These are phyloP conservation scores for Podarcis cretensis DNA, from an alignment of 2,113 vertebrate genomes.

Conservation along the genomic window DNA sequence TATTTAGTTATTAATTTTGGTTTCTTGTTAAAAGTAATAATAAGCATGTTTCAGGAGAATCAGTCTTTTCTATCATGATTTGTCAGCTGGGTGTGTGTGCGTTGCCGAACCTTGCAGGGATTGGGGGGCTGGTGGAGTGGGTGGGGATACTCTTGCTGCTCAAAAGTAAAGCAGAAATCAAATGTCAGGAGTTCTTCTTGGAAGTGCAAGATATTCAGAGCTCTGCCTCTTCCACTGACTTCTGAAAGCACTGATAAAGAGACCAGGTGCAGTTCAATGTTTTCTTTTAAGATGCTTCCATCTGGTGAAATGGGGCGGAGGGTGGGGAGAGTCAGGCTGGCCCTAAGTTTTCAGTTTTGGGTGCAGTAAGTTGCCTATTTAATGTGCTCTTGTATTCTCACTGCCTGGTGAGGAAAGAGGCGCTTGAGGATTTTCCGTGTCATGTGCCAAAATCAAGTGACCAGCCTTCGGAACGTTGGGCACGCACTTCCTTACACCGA, in stretches of 20 bases:
- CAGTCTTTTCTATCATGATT: conserved; percentile 37
- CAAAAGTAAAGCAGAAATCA: conserved; percentile 30
- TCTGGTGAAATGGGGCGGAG: not conserved
- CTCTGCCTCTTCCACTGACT: conserved; percentile 11
- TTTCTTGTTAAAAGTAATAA: conserved; percentile 68
- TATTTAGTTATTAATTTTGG: conserved; percentile 1
- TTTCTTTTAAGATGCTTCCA: conserved; percentile 11
- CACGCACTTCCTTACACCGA: no score
- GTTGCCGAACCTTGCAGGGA: not conserved
- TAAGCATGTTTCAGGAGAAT: conserved; percentile 74
- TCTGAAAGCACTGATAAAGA: conserved; percentile 18
- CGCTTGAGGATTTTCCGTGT: not conserved
- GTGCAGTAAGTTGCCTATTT: not conserved
- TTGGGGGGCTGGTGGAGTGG: not conserved
- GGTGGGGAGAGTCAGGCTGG: no score
- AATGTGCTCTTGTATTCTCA: not conserved
- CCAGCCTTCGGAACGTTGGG: not conserved
- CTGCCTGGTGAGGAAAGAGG: not conserved
- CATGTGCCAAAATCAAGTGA: not conserved
- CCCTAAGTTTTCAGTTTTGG: no score
- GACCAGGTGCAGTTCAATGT: conserved; percentile 1
- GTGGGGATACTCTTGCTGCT: not conserved
- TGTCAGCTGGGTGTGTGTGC: not conserved
- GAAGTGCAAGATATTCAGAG: not conserved
- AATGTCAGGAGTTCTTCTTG: not conserved